Evolutionary conservation across 1,140 invertebrate genomes (phyloP).

Genomic region (Plodia interpunctella): DNA sequence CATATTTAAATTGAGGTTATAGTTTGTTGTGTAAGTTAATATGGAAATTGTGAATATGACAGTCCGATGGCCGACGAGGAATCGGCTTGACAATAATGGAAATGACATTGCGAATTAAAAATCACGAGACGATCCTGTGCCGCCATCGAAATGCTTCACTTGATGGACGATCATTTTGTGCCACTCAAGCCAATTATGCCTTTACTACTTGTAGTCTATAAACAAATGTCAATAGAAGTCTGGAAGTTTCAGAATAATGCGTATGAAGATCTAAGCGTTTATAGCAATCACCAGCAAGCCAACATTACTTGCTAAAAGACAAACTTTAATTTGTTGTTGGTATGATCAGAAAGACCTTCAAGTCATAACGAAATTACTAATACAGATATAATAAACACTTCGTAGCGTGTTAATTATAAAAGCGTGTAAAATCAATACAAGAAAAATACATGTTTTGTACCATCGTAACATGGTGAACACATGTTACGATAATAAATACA

Average conservation of each 20-base stretch:
- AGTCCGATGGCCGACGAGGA: slow-evolving; percentile 1
- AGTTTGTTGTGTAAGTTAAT: not conserved
- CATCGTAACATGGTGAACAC: too few relatives aligned
- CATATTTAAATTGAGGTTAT: slow-evolving; percentile 6
- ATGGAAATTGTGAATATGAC: slow-evolving; percentile 3
- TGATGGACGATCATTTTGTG: slow-evolving; percentile 22
- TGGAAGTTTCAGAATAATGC: too few relatives aligned
- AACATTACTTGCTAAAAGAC: too few relatives aligned
- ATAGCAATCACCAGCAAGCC: too few relatives aligned
- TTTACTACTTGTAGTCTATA: slow-evolving; percentile 16
- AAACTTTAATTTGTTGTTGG: too few relatives aligned
- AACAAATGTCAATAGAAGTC: not conserved
- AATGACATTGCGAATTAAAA: slow-evolving; percentile 31
- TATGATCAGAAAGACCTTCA: not conserved
- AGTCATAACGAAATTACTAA: slow-evolving; percentile 17
- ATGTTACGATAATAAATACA: too few relatives aligned
- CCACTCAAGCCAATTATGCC: slow-evolving; percentile 18
- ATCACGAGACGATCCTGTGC: slow-evolving; percentile 14
- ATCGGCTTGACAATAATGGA: slow-evolving; percentile 23
- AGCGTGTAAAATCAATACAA: too few relatives aligned
- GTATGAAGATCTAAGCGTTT: too few relatives aligned
- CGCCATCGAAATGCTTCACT: slow-evolving; percentile 15
- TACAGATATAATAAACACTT: too few relatives aligned
- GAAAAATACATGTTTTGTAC: too few relatives aligned
- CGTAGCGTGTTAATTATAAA: too few relatives aligned